Percentiles rank a stretch among this genome's conserved stretches.
These are phyloP conservation scores for Cisticola juncidis DNA, from an alignment of 2,113 vertebrate genomes.

Conservation along the genomic window DNA sequence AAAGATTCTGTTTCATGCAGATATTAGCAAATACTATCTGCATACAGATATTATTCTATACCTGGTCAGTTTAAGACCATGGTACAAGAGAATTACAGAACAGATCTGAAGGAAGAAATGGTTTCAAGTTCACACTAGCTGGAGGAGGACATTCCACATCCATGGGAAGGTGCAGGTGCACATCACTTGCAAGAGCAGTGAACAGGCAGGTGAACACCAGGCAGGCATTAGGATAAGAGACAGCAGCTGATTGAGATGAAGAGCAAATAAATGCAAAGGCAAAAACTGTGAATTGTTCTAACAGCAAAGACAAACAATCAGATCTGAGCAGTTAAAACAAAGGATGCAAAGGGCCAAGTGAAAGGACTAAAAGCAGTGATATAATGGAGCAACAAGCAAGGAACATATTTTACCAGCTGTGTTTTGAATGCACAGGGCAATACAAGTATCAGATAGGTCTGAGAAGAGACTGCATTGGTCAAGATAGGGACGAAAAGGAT, in stretches of 20 bases:
- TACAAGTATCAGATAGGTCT: slow-evolving; percentile 51
- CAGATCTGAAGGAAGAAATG: neutral
- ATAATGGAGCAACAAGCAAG: neutral
- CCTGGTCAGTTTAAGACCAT: neutral
- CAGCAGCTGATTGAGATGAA: neutral
- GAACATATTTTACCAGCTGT: slow-evolving; percentile 62
- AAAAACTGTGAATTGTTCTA: neutral
- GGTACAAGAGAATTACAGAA: neutral
- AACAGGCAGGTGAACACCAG: neutral
- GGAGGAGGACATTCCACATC: neutral
- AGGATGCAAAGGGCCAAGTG: neutral
- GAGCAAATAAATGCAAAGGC: neutral
- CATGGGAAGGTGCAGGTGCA: neutral
- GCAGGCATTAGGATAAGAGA: neutral
- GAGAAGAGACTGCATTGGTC: slow-evolving; percentile 60
- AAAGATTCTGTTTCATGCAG: neutral
- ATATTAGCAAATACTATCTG: neutral
- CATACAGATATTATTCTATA: neutral
- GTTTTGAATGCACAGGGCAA: slow-evolving; percentile 57
- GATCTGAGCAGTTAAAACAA: neutral
- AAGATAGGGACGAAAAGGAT: slow-evolving; percentile 61
- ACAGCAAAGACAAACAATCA: neutral
- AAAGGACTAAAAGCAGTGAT: slow-evolving; percentile 18
- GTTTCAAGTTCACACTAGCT: neutral
- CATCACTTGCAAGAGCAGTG: neutral